A percentile compares a stretch with the other conserved stretches of the same genome.
These are phyloP conservation scores for Lycia hirtaria DNA, from an alignment of 2,888 invertebrate species.

Conservation along the genomic window DNA sequence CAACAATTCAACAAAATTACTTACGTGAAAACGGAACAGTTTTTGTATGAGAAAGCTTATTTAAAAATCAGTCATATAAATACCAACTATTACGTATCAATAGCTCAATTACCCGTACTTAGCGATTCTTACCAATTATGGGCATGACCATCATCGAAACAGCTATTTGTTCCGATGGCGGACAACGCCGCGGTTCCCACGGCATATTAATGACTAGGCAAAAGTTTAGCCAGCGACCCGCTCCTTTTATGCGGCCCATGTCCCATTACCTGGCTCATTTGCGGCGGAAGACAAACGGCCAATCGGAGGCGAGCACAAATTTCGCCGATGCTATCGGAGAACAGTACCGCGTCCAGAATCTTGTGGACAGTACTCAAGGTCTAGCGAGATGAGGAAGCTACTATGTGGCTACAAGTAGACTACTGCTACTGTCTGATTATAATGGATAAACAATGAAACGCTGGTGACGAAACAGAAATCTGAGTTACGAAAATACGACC, in stretches of 20 bases:
- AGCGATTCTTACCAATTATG: slow-evolving; percentile 23
- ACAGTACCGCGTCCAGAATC: slow-evolving; percentile 22
- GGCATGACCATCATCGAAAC: slow-evolving; percentile 35
- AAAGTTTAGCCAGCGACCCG: slow-evolving; percentile 68
- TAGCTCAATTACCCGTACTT: slow-evolving; percentile 23
- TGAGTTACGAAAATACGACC: too few species aligned
- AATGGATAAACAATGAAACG: too few species aligned
- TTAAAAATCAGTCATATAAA: slow-evolving; percentile 1
- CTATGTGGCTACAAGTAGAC: not conserved
- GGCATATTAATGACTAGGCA: slow-evolving; percentile 80
- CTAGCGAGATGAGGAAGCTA: not conserved
- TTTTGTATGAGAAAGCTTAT: not conserved
- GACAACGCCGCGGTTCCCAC: slow-evolving; percentile 67
- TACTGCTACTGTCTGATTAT: too few species aligned
- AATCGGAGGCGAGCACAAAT: slow-evolving; percentile 78
- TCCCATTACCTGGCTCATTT: slow-evolving; percentile 80
- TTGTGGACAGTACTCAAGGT: slow-evolving; percentile 19
- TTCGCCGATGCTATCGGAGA: slow-evolving; percentile 79
- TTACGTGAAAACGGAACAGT: not conserved
- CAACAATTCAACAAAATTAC: too few species aligned
- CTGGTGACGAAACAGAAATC: too few species aligned
- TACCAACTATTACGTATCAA: slow-evolving; percentile 3
- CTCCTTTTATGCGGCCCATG: slow-evolving; percentile 71
- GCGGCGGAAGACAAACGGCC: slow-evolving; percentile 81
- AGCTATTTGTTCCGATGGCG: slow-evolving; percentile 41